Base-by-base conservation (phyloP, 2,888 invertebrate species). In the Agriotes lineatus region DNA sequence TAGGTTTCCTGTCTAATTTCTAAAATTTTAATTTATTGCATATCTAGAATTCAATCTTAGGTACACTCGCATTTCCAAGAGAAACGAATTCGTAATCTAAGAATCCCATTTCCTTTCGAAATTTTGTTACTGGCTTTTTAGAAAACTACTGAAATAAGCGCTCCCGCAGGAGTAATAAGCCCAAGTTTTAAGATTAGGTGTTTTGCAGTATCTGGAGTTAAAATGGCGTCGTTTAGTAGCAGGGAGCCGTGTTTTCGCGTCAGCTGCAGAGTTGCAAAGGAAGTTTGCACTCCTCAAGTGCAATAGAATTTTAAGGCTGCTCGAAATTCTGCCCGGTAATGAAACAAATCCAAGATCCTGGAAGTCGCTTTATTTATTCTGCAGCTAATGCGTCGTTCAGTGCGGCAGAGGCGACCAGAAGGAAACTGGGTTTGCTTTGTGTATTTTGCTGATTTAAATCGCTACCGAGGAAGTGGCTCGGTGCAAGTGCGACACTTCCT, bases 401-500 rank as follows among this genome's bases (percentile, higher is more conserved):
- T 25, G 25, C 7, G 3, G 7, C 7, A 25, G 7, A 7, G 25
- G 2, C 33, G 30, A 20, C 20, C 30, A 7, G 1, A 30, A 33
- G 50, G 50, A 50, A 50, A 50, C 30, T 50, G 50, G 4, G 30
- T 35, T 20, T 52, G 33, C 33, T 52, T 52, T 33, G 52, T 48
- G 20, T 61, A 37, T 37, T 61, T 33, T 61, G 33, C 39, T 52
- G 20, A 54, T 60, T 54, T 39, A 54, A 67, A 67, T 59, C 52
- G 60, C 14, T 30, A 39, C 25, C 20, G 25, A 20, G 35, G 37
- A 52, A 39, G 35, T 62, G 52, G 54, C 30, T 66, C 54, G 18
- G 16, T 25, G 52, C 60, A 44, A 60, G 44, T 59, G 42, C 50
- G 60, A 42, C 39, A 56, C 54, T 44, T 54, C n/a, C 25, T 67